Evolutionary conservation across 1,140 invertebrate species (phyloP).

Genomic region (Drosophila athabasca): DNA sequence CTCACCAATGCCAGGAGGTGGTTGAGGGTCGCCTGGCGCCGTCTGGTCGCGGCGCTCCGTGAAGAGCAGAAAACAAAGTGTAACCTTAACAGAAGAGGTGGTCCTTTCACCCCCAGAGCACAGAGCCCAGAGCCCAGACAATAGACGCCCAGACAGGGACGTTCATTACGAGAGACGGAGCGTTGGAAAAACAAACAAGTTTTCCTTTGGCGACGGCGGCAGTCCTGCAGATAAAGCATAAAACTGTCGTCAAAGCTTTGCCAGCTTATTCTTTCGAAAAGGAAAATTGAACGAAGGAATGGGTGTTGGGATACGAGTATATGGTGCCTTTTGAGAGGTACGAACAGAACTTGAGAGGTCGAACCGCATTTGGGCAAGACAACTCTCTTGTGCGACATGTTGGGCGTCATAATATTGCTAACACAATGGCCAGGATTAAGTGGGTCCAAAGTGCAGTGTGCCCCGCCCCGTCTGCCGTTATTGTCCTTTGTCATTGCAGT

Average conservation of each 20-base stretch:
- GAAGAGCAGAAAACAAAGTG: constrained; percentile 53
- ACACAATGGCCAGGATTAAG: constrained; percentile 76
- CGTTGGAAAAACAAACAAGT: constrained; percentile 70
- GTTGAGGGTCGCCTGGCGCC: constrained; percentile 57
- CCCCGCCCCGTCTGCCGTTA: constrained; percentile 19
- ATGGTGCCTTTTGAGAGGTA: no score
- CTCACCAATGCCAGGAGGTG: constrained; percentile 50
- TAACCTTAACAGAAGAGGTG: constrained; percentile 73
- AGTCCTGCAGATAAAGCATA: constrained; percentile 66
- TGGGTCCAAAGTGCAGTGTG: constrained; percentile 66
- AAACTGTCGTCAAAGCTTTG: constrained; percentile 63
- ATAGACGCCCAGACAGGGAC: constrained; percentile 25
- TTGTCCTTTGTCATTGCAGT: constrained; percentile 64
- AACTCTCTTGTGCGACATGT: constrained; percentile 41
- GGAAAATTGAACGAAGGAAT: background rate
- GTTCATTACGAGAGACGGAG: constrained; percentile 63
- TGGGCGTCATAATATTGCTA: constrained; percentile 70
- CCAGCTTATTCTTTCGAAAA: constrained; percentile 18
- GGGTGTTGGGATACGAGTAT: background rate
- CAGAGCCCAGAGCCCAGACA: constrained; percentile 27
- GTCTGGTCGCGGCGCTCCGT: constrained; percentile 59
- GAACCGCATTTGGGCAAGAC: constrained; percentile 58
- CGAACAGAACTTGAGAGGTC: constrained; percentile 19
- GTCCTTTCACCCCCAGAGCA: constrained; percentile 8
- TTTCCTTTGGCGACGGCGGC: constrained; percentile 38